Conservation (phyloP, 2,797 vertebrate species). For the Sebastiscus albofasciatus region DNA sequence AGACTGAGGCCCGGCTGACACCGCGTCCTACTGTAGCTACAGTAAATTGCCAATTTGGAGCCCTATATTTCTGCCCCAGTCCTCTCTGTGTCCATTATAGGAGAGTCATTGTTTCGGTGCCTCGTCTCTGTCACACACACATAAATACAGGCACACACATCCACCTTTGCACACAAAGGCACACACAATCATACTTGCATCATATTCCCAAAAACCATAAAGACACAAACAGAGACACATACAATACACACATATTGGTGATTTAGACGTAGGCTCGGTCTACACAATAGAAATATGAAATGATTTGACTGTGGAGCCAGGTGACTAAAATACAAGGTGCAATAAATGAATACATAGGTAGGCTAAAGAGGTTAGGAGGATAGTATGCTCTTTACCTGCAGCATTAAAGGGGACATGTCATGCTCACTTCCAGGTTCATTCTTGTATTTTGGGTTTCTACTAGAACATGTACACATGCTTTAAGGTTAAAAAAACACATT, state of each 20-base stretch:
- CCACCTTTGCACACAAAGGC: not conserved
- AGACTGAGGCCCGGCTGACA: constrained; percentile 62
- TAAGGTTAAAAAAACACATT: rapidly evolving
- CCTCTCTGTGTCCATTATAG: constrained; percentile 67
- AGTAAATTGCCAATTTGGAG: constrained; percentile 82
- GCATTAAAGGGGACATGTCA: not conserved
- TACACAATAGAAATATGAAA: not conserved
- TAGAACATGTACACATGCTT: rapidly evolving
- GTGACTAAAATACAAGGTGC: not conserved
- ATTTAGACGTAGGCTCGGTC: not conserved
- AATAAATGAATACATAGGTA: not conserved
- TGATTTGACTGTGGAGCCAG: not conserved
- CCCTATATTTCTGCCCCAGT: constrained; percentile 62
- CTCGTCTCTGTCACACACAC: constrained; percentile 47
- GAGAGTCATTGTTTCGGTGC: constrained; percentile 61
- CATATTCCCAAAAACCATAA: not conserved
- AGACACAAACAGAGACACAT: not conserved
- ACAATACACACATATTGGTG: not conserved
- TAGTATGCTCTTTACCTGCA: not conserved
- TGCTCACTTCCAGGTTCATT: too few relatives aligned
- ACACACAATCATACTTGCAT: not conserved
- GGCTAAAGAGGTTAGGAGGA: not conserved
- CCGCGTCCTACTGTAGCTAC: constrained; percentile 50
- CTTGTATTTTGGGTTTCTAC: rapidly evolving
- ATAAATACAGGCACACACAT: constrained; percentile 2